A percentile compares a stretch with the other conserved stretches of the same genome.
phyloP scores from a whole-genome alignment of 2,797 vertebrate species.

The Hypotaenidia okinawae region DNA sequence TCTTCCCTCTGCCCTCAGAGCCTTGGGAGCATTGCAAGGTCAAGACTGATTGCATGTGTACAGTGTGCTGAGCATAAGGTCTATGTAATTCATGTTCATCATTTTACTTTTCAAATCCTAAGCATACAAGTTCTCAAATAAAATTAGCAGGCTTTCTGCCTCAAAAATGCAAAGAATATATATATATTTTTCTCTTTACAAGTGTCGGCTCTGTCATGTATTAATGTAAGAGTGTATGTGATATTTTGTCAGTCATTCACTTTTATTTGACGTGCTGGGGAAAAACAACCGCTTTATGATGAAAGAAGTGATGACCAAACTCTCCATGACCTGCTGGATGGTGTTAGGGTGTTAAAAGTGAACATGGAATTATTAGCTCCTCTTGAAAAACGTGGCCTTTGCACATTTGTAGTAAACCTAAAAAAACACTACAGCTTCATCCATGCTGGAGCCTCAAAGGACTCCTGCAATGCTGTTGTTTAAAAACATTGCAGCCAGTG shows the following conservation, averaged over 20 bases:
- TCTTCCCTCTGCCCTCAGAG: background rate
- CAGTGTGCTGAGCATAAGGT: background rate
- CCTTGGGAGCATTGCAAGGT: background rate
- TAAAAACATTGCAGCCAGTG: background rate
- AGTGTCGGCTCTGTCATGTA: background rate
- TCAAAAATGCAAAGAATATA: slow-evolving; percentile 1
- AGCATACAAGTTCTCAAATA: background rate
- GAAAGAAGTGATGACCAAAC: background rate
- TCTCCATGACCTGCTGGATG: background rate
- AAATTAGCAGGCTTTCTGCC: background rate
- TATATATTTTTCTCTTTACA: background rate
- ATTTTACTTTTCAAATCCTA: slow-evolving; percentile 16
- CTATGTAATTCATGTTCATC: background rate
- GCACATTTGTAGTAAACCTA: background rate
- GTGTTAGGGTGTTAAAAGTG: background rate
- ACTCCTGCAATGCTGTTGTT: background rate
- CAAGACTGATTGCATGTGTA: background rate
- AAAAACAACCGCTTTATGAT: background rate
- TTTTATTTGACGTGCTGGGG: background rate
- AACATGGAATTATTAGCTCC: background rate
- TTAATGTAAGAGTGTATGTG: background rate
- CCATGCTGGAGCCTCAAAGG: background rate
- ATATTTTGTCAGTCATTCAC: slow-evolving; percentile 12
- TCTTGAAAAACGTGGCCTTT: background rate
- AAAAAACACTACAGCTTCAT: background rate